Base-by-base conservation (phyloP, 1,140 invertebrate species). In the Heliconius melpomene region DNA sequence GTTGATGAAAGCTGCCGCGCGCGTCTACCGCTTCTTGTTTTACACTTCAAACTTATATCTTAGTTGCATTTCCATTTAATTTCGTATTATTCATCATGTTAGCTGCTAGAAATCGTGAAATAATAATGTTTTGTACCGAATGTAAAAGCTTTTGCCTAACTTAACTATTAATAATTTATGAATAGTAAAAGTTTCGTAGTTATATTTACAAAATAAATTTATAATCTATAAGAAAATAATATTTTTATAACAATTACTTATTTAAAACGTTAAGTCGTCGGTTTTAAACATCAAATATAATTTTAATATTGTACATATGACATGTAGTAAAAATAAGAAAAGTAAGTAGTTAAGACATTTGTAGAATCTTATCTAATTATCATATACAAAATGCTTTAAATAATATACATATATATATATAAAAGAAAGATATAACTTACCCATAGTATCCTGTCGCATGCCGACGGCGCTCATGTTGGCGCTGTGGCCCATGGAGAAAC, bases 401-500 rank as follows among this genome's bases (percentile, higher is more conserved):
- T 52, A 52, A 6, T 52, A 16, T 52, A 8, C 40, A 16, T 20
- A 8, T 8, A 46, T 46, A 46, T 52, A 52, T 36, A 36, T 7
- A 52, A 52, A 13, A 18, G 36, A 72, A 72, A 38, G 0, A 36
- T 26, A 66, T 66, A 72, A 84, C 96, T 97, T 95, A 98, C 98
- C 97, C 97, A 98, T 98, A 80, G 97, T 96, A 89, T 98, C 98
- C 94, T 98, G 98, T 79, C 98, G 95, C 96, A 98, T 98, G 80
- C 97, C 97, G 11, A 98, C 97, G 36, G 97, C 97, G 78, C 97
- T 97, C 98, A 98, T 98, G 89, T 98, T 98, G 83, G 97, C 96
- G 54, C 97, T 95, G 91, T 98, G 97, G 26, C 97, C 97, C 98
- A 99, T 99, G 75, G 98, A 97, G 94, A 99, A 99, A 72, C 98